Evolutionary conservation across 1,140 invertebrate species (phyloP).

Genomic region (Neuroterus valhalla): DNA sequence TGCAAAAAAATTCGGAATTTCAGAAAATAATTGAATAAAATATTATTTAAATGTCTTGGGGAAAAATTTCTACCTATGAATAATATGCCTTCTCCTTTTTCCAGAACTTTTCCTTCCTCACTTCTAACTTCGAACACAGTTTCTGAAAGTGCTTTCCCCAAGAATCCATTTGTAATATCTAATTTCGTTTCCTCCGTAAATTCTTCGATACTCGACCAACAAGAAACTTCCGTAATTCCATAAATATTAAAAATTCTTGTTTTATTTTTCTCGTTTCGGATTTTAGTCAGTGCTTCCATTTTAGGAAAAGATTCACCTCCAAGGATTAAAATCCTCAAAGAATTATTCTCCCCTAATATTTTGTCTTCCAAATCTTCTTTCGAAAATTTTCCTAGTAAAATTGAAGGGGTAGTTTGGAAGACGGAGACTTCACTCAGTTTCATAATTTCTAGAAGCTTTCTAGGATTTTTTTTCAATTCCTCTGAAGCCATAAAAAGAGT

Average conservation of each 20-base stretch:
- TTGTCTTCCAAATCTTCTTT: constrained; percentile 74
- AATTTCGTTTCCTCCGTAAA: constrained; percentile 62
- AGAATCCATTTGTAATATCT: constrained; percentile 43
- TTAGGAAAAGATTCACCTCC: constrained; percentile 80
- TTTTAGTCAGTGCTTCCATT: constrained; percentile 68
- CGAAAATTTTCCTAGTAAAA: constrained; percentile 78
- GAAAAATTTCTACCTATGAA: constrained; percentile 74
- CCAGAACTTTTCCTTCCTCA: constrained; percentile 54
- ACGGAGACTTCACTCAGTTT: constrained; percentile 77
- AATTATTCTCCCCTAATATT: constrained; percentile 76
- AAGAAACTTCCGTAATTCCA: constrained; percentile 90
- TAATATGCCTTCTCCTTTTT: constrained; percentile 76
- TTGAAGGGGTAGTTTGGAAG: constrained; percentile 86
- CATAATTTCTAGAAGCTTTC: constrained; percentile 72
- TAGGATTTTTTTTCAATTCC: constrained; percentile 71
- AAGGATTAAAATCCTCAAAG: constrained; percentile 77
- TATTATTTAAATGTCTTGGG: constrained; percentile 28
- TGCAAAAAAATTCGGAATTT: constrained; percentile 61
- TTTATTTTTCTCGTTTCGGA: constrained; percentile 73
- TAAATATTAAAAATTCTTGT: constrained; percentile 86
- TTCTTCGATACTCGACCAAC: constrained; percentile 84
- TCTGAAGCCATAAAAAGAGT: constrained; percentile 80
- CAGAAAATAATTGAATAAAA: constrained; percentile 30
- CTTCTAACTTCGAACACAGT: constrained; percentile 78
- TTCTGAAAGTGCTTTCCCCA: constrained; percentile 79